phyloP scores from a whole-genome alignment of 2,113 vertebrate species.

The Equus przewalskii region DNA sequence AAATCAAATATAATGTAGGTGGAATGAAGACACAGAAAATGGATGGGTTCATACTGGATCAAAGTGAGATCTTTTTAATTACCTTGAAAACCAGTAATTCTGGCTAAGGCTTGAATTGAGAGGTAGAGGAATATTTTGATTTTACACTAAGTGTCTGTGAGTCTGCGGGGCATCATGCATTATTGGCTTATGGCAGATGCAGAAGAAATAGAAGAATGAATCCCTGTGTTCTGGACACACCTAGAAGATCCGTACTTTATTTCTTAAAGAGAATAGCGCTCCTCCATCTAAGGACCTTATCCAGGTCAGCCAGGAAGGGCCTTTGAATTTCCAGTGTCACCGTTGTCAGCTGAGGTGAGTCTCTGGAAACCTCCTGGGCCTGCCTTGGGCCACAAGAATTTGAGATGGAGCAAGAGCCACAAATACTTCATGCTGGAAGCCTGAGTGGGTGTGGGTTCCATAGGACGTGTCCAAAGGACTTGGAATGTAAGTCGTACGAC shows the following conservation, averaged over 20 bases:
- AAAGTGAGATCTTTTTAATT: conserved; percentile 12
- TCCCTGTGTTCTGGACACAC: background rate
- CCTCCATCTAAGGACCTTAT: background rate
- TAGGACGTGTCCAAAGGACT: background rate
- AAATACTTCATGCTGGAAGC: background rate
- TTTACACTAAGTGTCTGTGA: background rate
- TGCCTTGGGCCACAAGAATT: background rate
- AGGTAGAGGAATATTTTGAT: background rate
- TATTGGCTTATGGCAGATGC: background rate
- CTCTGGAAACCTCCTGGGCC: background rate
- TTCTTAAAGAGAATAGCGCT: background rate
- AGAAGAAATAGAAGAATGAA: background rate
- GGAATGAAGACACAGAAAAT: background rate
- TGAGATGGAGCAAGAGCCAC: background rate
- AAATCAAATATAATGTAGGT: background rate
- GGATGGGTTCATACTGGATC: background rate
- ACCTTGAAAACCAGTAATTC: conserved; percentile 18
- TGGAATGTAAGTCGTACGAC: fast-evolving
- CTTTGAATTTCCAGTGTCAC: background rate
- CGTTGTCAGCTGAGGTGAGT: background rate
- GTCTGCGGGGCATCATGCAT: background rate
- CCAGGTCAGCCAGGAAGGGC: background rate
- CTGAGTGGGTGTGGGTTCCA: background rate
- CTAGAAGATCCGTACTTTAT: fast-evolving
- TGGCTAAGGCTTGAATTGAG: background rate